Evolutionary conservation across 2,888 invertebrate species (phyloP).

Genomic region (Scaptodrosophila latifasciaeformis): DNA sequence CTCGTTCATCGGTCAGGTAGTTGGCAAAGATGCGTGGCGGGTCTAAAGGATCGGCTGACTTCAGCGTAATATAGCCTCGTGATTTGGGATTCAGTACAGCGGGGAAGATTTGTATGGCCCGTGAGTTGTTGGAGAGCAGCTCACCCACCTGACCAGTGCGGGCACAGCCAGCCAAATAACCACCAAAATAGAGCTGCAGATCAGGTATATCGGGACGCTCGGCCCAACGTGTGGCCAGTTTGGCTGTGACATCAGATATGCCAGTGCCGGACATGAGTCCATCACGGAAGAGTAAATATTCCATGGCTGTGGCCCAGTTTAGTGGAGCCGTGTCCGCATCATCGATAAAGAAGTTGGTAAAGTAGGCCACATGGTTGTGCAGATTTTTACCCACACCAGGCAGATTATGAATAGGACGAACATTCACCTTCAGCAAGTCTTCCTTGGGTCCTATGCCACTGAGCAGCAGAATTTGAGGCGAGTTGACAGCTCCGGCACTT

Average conservation of each 20-base stretch:
- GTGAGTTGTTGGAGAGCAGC: constrained; percentile 80
- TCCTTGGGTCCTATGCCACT: constrained; percentile 90
- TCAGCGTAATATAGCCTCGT: constrained; percentile 84
- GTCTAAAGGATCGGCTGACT: constrained; percentile 85
- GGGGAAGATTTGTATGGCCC: constrained; percentile 85
- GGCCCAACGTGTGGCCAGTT: constrained; percentile 87
- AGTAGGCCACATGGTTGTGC: constrained; percentile 89
- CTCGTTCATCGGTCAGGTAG: constrained; percentile 79
- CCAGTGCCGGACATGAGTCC: constrained; percentile 93
- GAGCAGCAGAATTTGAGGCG: constrained; percentile 92
- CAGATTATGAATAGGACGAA: constrained; percentile 82
- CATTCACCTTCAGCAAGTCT: constrained; percentile 80
- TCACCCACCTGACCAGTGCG: constrained; percentile 91
- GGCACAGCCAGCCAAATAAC: constrained; percentile 89
- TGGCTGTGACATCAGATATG: constrained; percentile 89
- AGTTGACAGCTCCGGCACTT: constrained; percentile 90
- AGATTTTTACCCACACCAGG: constrained; percentile 90
- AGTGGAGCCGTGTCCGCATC: constrained; percentile 89
- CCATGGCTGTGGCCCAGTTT: constrained; percentile 96
- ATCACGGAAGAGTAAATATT: constrained; percentile 89
- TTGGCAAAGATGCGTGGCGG: constrained; percentile 91
- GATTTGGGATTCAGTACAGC: constrained; percentile 91
- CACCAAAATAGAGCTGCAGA: constrained; percentile 90
- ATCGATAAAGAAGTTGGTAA: constrained; percentile 86
- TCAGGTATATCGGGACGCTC: constrained; percentile 87